A percentile compares a stretch with the other conserved stretches of the same genome.
These are phyloP conservation scores for Dione vanillae DNA, from an alignment of 2,888 invertebrate species.

Conservation along the genomic window DNA sequence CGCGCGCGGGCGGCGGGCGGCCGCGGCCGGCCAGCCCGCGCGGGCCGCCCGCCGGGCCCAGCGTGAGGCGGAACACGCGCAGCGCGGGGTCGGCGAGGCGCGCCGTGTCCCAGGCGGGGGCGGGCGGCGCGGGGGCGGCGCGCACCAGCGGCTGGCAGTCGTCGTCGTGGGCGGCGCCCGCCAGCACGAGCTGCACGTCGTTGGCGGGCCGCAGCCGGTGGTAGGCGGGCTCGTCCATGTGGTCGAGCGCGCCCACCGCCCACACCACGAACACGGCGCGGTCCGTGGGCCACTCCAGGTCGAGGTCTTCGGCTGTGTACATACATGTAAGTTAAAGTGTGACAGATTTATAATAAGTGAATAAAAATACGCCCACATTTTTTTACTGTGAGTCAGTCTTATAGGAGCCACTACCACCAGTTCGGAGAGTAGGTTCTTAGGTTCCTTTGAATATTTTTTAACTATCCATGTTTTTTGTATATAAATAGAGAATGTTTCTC, in stretches of 20 bases:
- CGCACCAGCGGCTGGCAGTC: conserved; percentile 89
- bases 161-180: conserved; percentile 86
- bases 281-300: conserved; percentile 88
- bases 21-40: conserved; percentile 86
- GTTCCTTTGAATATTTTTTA: too few species aligned
- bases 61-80: conserved; percentile 90
- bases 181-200: conserved; percentile 87
- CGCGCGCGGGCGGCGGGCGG: conserved; percentile 89
- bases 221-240: conserved; percentile 91
- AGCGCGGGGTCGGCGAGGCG: conserved; percentile 88
- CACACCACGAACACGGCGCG: conserved; percentile 89
- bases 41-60: conserved; percentile 92
- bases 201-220: conserved; percentile 91
- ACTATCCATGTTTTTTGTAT: too few species aligned
- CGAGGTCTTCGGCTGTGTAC: conserved; percentile 88
- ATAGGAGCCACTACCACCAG: too few species aligned
- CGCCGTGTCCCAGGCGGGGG: conserved; percentile 81
- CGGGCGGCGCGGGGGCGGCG: conserved; percentile 51
- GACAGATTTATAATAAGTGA: too few species aligned
- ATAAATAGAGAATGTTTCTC: too few species aligned
- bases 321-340: background rate
- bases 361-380: too few species aligned
- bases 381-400: too few species aligned
- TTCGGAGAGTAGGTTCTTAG: too few species aligned
- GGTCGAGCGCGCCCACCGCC: conserved; percentile 92